Evolutionary conservation across 2,888 invertebrate genomes (phyloP).

Genomic region (Phyllotreta striolata): DNA sequence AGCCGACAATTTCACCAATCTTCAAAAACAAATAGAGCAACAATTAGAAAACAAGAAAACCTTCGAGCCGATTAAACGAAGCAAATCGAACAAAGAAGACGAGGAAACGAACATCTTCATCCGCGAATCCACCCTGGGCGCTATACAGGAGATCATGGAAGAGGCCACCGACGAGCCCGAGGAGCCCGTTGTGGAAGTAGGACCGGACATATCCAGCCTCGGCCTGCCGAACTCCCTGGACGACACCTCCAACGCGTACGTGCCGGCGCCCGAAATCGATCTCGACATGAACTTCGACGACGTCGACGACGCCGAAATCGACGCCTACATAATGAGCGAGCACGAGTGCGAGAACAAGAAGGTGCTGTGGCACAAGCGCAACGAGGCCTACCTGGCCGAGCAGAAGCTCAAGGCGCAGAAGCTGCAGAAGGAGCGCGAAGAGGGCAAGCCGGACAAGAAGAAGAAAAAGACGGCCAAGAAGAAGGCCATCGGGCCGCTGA

Average conservation of each 20-base stretch:
- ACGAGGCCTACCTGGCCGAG: slow-evolving; percentile 85
- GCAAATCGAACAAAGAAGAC: slow-evolving; percentile 46
- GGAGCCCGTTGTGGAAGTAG: slow-evolving; percentile 54
- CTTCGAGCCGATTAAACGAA: neutral
- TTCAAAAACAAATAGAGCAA: slow-evolving; percentile 87
- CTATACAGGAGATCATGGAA: slow-evolving; percentile 60
- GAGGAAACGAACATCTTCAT: slow-evolving; percentile 61
- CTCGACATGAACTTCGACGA: slow-evolving; percentile 67
- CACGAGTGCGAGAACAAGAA: slow-evolving; percentile 85
- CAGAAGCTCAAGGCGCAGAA: slow-evolving; percentile 87
- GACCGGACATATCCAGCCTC: slow-evolving; percentile 80
- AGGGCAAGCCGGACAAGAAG: slow-evolving; percentile 86
- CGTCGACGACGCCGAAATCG: slow-evolving; percentile 90
- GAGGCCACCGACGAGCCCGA: slow-evolving; percentile 52
- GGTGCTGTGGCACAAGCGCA: slow-evolving; percentile 85
- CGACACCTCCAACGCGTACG: slow-evolving; percentile 57
- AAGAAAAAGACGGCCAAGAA: slow-evolving; percentile 71
- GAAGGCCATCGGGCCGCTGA: slow-evolving; percentile 72
- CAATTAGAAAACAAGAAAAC: slow-evolving; percentile 68
- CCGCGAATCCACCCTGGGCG: slow-evolving; percentile 60
- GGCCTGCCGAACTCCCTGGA: slow-evolving; percentile 70
- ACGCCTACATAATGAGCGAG: slow-evolving; percentile 83
- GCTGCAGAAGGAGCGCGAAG: slow-evolving; percentile 81
- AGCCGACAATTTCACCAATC: slow-evolving; percentile 71
- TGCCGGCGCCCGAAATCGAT: slow-evolving; percentile 43